Evolutionary conservation across 2,888 invertebrate genomes (phyloP), one percentile per base, ranked within the genome.

Genomic region (Pantelozetes paolii): DNA sequence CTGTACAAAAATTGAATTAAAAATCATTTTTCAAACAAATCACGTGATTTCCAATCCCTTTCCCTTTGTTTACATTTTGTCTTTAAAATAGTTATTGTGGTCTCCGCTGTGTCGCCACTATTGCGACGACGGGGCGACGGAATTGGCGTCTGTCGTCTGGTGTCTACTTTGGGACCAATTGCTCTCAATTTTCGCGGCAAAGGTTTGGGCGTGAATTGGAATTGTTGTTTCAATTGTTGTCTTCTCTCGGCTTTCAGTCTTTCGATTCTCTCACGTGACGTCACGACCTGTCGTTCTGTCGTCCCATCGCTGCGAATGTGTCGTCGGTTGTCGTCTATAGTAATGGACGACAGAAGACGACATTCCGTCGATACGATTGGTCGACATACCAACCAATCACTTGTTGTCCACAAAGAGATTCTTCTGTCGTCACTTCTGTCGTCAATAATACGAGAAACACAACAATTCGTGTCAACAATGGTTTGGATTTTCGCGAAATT

Each of bases 191-290:
- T 50, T 5, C 3, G 50, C 50, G 50, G 50, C 6, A 18, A 5
- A 9, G 50, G 18, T 26, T 30, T 26, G 6, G 59, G 59, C 28
- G 59, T 59, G 59, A 30, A 32, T 28, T n/a, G 59, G 30, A 92
- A 92, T 81, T 92, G 92, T 80, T 93, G 92, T 64, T 92, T 86
- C 18, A 93, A 83, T 79, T 91, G 90, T 78, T 88, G 89, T 71
- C 94, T 85, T n/a, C 93, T 84, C 80, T 94, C 93, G 81, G 93
- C 92, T 83, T 94, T 94, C 81, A 93, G 94, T 81, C 90, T 89
- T 82, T 94, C 92, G 77, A 94, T 92, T 64, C 93, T 84, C 80
- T 93, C 92, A 67, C 93, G 62, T 18, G 50, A 50, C 11, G 26
- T n/a, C 5, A 57, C 15, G 9, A 3, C 20, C 20, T 28, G 59